Evolutionary conservation across 2,113 vertebrate species (phyloP).

Genomic region (Cololabis saira): DNA sequence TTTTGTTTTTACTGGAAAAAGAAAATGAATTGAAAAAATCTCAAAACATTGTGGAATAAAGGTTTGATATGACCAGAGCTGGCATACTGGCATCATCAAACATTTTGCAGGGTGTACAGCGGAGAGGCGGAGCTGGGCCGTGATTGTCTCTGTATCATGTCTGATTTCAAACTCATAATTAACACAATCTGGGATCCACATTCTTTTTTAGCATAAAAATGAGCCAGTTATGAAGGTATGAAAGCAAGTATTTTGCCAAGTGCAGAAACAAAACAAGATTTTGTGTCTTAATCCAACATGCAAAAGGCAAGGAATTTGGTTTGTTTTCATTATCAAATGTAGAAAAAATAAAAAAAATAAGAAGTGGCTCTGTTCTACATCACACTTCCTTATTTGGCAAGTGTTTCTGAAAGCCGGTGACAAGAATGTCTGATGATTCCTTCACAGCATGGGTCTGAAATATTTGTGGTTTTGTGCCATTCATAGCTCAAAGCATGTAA

Average conservation of each 20-base stretch:
- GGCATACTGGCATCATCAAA: not conserved
- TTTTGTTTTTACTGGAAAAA: no score
- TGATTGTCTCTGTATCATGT: conserved; percentile 1
- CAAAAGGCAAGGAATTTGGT: conserved; percentile 40
- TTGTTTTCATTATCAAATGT: conserved; percentile 7
- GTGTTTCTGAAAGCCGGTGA: conserved; percentile 32
- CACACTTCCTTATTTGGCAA: conserved; percentile 28
- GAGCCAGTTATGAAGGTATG: conserved; percentile 51
- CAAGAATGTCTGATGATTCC: conserved; percentile 19
- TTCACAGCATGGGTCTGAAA: conserved; percentile 34
- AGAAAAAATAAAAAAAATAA: not conserved
- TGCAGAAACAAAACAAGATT: conserved; percentile 59
- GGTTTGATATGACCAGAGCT: no score
- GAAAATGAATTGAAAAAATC: no score
- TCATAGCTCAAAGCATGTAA: conserved; percentile 22
- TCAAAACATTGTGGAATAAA: not conserved
- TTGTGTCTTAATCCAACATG: conserved; percentile 40
- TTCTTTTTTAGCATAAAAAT: conserved; percentile 16
- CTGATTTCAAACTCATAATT: conserved; percentile 15
- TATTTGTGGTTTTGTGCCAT: conserved; percentile 40
- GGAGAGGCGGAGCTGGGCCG: no score
- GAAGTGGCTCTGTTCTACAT: conserved; percentile 47
- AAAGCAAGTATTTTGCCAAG: conserved; percentile 46
- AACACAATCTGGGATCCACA: conserved; percentile 54
- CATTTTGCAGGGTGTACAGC: conserved; percentile 25